Evolutionary conservation across 2,113 vertebrate genomes (phyloP).

Genomic region (Holacanthus passer): DNA sequence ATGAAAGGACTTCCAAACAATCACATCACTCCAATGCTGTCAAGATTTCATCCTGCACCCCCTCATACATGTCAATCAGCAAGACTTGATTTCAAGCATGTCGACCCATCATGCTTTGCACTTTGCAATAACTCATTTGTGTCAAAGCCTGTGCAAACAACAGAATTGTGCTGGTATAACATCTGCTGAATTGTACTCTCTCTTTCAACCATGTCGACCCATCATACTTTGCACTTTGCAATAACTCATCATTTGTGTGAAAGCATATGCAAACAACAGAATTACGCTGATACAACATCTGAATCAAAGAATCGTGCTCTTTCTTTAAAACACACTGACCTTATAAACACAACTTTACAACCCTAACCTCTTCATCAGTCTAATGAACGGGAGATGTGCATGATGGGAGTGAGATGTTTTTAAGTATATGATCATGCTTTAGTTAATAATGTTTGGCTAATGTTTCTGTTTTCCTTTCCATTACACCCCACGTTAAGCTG

Average conservation of each 20-base stretch:
- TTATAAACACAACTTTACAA: background rate
- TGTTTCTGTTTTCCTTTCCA: background rate
- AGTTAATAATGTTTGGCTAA: background rate
- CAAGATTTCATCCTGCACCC: background rate
- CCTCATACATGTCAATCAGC: background rate
- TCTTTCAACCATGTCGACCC: background rate
- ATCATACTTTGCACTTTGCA: background rate
- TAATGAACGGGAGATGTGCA: background rate
- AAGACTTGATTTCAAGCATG: background rate
- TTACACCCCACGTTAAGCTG: slow-evolving; percentile 11
- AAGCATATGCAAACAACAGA: background rate
- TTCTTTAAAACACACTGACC: background rate
- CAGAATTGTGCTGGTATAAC: background rate
- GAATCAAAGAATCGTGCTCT: background rate
- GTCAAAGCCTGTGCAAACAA: background rate
- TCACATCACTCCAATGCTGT: too few species aligned
- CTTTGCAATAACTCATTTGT: background rate
- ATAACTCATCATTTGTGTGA: background rate
- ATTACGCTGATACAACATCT: background rate
- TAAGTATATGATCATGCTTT: background rate
- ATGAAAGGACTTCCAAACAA: too few species aligned
- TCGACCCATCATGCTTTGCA: background rate
- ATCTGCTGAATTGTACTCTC: too few species aligned
- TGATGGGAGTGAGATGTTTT: background rate
- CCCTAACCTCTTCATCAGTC: background rate